Conservation (phyloP, 1,140 invertebrate species). For the Drosophila willistoni region DNA sequence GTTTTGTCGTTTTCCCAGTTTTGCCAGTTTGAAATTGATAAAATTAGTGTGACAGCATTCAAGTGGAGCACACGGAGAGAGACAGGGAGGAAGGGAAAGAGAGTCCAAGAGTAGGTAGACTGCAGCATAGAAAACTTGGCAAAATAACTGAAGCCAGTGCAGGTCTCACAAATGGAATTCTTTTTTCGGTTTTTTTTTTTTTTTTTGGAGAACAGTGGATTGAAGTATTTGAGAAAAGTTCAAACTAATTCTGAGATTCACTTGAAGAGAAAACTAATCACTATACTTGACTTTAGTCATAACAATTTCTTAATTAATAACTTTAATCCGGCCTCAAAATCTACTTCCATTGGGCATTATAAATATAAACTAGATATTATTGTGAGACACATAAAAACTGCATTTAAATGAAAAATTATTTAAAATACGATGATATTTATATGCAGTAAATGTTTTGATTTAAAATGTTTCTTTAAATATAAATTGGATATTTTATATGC, state of each 20-base stretch:
- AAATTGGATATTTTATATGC: not conserved
- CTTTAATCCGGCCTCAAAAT: too few relatives aligned
- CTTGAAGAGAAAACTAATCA: too few relatives aligned
- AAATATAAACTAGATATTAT: too few relatives aligned
- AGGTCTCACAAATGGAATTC: not conserved
- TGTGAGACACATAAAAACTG: too few relatives aligned
- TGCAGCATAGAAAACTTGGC: conserved; percentile 5
- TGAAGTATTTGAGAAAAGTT: not conserved
- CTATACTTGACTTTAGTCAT: too few relatives aligned
- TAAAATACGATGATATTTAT: too few relatives aligned
- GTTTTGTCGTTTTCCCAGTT: conserved; percentile 44
- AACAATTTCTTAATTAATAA: too few relatives aligned
- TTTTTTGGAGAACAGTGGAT: not conserved
- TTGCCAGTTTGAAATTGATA: conserved; percentile 58
- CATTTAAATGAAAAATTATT: too few relatives aligned
- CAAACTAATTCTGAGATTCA: too few relatives aligned
- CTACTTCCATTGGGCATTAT: too few relatives aligned
- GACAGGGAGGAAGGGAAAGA: not conserved
- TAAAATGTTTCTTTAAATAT: too few relatives aligned
- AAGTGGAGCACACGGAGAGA: conserved; percentile 12
- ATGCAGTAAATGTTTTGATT: too few relatives aligned
- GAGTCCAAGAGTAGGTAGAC: not conserved
- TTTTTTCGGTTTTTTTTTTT: not conserved
- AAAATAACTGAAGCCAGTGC: not conserved
- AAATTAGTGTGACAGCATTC: conserved; percentile 56